Conservation (phyloP, 2,113 vertebrate species). For the Plestiodon gilberti region DNA sequence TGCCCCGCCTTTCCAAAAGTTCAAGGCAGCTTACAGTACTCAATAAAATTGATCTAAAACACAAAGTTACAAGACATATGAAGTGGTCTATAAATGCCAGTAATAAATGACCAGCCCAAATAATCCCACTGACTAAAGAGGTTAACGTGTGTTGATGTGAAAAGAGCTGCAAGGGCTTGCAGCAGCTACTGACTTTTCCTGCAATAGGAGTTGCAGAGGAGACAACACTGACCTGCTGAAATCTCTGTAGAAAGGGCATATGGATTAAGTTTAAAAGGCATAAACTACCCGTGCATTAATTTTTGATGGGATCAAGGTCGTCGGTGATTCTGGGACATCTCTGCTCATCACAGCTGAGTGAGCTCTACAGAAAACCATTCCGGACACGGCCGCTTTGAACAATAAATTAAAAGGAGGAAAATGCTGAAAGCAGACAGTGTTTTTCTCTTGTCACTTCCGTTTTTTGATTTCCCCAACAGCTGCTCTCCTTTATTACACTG, state of each 20-base stretch:
- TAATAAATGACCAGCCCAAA: neutral
- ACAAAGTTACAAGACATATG: too few species aligned
- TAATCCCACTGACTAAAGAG: neutral
- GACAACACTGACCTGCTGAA: neutral
- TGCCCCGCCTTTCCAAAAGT: too few species aligned
- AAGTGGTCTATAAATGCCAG: too few species aligned
- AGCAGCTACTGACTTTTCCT: neutral
- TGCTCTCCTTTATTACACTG: neutral
- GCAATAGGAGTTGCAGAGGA: neutral
- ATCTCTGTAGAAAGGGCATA: neutral
- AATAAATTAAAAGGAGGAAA: neutral
- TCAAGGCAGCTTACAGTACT: too few species aligned
- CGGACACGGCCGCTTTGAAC: neutral
- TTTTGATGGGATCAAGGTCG: neutral
- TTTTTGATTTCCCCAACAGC: slow-evolving; percentile 8
- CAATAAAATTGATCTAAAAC: too few species aligned
- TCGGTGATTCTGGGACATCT: slow-evolving; percentile 10
- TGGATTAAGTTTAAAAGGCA: neutral
- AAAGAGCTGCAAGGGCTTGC: neutral
- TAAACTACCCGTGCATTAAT: neutral
- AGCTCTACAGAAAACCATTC: neutral
- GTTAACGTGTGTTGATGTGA: neutral
- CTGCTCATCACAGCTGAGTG: neutral
- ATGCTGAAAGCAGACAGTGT: slow-evolving; percentile 9
- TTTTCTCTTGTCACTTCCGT: slow-evolving; percentile 32